phyloP scores from a whole-genome alignment of 2,113 vertebrate species.

The Epinephelus cyanopodus region DNA sequence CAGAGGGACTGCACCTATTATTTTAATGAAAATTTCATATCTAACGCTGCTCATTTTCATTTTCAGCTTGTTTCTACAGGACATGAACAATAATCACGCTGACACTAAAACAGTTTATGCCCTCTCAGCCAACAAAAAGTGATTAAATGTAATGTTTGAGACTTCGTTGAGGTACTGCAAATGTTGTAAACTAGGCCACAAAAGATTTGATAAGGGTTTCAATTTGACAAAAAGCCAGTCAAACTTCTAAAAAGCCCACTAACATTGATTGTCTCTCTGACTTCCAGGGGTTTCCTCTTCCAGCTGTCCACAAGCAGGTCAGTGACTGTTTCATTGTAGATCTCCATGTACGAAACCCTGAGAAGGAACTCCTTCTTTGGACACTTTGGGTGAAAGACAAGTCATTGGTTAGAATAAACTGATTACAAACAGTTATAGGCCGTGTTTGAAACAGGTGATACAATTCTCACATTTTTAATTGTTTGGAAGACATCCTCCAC shows the following conservation, averaged over 20 bases:
- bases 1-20: background rate
- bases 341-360: slow-evolving; percentile 97
- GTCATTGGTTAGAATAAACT: background rate
- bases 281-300: slow-evolving; percentile 94
- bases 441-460: background rate
- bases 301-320: slow-evolving; percentile 92
- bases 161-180: background rate
- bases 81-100: background rate
- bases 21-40: background rate
- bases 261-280: slow-evolving; percentile 92
- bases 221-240: background rate
- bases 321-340: slow-evolving; percentile 96
- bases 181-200: background rate
- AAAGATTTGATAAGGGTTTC: background rate
- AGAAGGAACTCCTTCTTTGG: slow-evolving; percentile 95
- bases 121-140: background rate
- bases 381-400: slow-evolving; percentile 80
- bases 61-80: no score
- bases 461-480: slow-evolving; percentile 88
- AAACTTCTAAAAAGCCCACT: slow-evolving; percentile 66
- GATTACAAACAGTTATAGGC: background rate
- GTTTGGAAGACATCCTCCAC: slow-evolving; percentile 93
- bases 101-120: background rate
- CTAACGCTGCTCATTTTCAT: background rate
- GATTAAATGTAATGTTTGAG: background rate